phyloP scores from a whole-genome alignment of 2,113 vertebrate genomes.

The Chrysochloris asiatica region DNA sequence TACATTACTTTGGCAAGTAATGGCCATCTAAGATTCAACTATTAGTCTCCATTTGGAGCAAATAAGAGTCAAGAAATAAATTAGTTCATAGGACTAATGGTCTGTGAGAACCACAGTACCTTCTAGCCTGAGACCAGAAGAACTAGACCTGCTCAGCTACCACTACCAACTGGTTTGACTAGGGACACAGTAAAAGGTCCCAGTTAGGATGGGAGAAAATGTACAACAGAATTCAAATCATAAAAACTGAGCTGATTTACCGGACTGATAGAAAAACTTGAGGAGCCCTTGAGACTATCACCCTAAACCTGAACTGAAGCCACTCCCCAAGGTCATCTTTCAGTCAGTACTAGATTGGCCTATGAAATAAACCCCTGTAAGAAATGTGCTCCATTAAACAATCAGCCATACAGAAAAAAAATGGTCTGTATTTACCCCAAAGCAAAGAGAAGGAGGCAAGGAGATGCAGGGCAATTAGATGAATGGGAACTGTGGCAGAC shows the following conservation, averaged over 20 bases:
- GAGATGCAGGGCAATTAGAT: neutral
- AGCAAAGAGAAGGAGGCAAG: neutral
- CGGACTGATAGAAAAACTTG: neutral
- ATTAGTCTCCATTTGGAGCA: neutral
- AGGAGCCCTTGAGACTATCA: neutral
- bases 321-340: neutral
- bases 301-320: neutral
- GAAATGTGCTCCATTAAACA: neutral
- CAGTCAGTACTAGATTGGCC: neutral
- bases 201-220: neutral
- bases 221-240: neutral
- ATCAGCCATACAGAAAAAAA: neutral
- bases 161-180: no score
- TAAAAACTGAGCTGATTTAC: neutral
- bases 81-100: neutral
- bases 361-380: neutral
- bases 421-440: neutral
- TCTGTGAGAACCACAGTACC: neutral
- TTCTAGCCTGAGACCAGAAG: neutral
- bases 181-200: neutral
- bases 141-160: neutral
- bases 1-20: no score
- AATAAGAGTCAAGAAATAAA: neutral
- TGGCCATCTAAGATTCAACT: neutral
- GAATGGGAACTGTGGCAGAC: neutral